Conservation (phyloP, 2,797 vertebrate species). For the Gephyroberyx darwinii region DNA sequence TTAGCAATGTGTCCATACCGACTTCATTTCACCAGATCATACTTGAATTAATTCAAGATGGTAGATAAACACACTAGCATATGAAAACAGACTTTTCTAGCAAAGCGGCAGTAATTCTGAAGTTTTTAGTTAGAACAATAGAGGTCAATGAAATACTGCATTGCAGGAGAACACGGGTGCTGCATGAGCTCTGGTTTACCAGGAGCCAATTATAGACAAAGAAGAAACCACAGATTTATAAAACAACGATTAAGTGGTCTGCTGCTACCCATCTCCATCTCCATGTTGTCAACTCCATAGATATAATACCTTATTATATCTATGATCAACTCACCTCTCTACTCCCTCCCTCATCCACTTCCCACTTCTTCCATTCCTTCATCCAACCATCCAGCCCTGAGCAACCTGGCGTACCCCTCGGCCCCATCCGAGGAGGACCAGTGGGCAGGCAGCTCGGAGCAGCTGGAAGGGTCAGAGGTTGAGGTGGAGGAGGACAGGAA, state of each 20-base stretch:
- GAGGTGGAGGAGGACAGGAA: slow-evolving; percentile 56
- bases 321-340: slow-evolving; percentile 31
- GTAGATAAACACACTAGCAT: slow-evolving; percentile 1
- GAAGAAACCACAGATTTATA: not conserved
- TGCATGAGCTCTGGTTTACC: slow-evolving; percentile 33
- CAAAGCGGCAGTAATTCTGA: slow-evolving; percentile 17
- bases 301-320: slow-evolving; percentile 22
- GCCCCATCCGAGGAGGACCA: slow-evolving; percentile 41
- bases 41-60: not conserved
- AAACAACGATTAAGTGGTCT: not conserved
- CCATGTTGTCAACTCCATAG: not conserved
- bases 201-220: not conserved
- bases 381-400: slow-evolving; percentile 65
- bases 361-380: slow-evolving; percentile 46
- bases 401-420: slow-evolving; percentile 60
- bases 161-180: slow-evolving; percentile 52
- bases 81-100: slow-evolving; percentile 1
- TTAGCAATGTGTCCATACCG: slow-evolving; percentile 16
- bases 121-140: slow-evolving; percentile 32
- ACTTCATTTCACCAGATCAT: slow-evolving; percentile 39
- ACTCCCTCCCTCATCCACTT: slow-evolving; percentile 38
- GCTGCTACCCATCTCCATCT: not conserved
- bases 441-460: slow-evolving; percentile 53
- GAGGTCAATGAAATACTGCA: slow-evolving; percentile 61
- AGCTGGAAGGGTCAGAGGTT: slow-evolving; percentile 50